Conservation (phyloP, 2,888 invertebrate species). For the Melinaea menophilus region DNA sequence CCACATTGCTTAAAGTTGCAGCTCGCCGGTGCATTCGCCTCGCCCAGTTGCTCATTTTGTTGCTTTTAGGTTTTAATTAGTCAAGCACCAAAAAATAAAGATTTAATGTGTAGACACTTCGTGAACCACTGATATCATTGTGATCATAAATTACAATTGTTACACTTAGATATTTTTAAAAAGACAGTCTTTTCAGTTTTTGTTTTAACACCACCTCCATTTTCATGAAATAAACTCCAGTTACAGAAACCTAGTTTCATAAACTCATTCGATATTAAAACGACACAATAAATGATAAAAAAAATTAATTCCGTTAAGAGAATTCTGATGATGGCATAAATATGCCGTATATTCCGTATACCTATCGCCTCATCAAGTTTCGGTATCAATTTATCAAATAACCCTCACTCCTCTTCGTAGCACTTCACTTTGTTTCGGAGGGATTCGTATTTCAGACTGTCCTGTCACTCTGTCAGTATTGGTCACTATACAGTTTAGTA, state of each 20-base stretch:
- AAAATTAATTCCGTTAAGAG: neutral
- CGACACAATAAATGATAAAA: slow-evolving; percentile 11
- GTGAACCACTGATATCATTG: slow-evolving; percentile 12
- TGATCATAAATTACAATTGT: slow-evolving; percentile 12
- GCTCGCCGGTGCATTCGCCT: slow-evolving; percentile 94
- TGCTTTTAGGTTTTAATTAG: slow-evolving; percentile 33
- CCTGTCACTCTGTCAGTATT: neutral
- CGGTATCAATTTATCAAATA: neutral
- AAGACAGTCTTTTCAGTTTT: slow-evolving; percentile 16
- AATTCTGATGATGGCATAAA: neutral
- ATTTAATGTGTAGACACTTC: slow-evolving; percentile 18
- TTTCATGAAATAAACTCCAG: slow-evolving; percentile 24
- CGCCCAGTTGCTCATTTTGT: slow-evolving; percentile 92
- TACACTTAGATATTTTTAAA: slow-evolving; percentile 15
- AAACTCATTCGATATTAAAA: slow-evolving; percentile 22
- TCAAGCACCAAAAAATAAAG: slow-evolving; percentile 9
- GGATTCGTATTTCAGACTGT: slow-evolving; percentile 2
- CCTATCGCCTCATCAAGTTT: slow-evolving; percentile 1
- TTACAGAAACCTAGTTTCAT: slow-evolving; percentile 16
- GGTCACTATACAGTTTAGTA: neutral
- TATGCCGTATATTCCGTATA: neutral
- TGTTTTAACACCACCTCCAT: slow-evolving; percentile 33
- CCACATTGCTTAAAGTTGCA: slow-evolving; percentile 92
- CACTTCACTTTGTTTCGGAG: slow-evolving; percentile 7
- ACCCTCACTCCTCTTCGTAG: slow-evolving; percentile 2